phyloP scores from a whole-genome alignment of 2,797 vertebrate species.

The Antennarius maculatus region DNA sequence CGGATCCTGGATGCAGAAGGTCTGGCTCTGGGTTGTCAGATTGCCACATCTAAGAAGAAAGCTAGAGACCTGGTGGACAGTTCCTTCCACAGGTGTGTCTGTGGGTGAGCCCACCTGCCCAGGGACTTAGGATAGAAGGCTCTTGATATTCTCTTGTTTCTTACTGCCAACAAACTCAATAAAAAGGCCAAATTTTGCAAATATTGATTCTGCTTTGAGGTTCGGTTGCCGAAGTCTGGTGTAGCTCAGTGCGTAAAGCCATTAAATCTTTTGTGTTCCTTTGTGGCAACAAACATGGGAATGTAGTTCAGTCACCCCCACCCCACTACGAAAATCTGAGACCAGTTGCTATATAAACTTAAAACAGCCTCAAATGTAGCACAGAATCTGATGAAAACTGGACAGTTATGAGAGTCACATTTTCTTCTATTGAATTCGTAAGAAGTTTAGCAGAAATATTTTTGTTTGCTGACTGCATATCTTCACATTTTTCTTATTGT shows the following conservation, averaged over 20 bases:
- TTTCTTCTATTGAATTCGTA: too few species aligned
- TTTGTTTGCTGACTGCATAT: background rate
- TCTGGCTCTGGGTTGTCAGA: conserved; percentile 88
- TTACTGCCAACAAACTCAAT: background rate
- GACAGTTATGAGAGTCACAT: too few species aligned
- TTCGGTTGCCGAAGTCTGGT: background rate
- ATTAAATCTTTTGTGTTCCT: background rate
- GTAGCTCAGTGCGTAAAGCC: background rate
- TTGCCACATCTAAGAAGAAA: conserved; percentile 90
- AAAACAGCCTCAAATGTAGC: too few species aligned
- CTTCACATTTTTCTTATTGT: too few species aligned
- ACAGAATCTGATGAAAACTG: too few species aligned
- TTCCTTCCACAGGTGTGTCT: conserved; percentile 90
- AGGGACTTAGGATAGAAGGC: too few species aligned
- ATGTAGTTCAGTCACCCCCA: too few species aligned
- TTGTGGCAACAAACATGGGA: background rate
- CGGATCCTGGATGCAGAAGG: conserved; percentile 90
- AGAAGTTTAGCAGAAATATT: background rate
- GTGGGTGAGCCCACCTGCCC: background rate
- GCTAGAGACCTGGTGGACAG: conserved; percentile 87
- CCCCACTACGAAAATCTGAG: too few species aligned
- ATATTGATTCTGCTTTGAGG: background rate
- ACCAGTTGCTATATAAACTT: too few species aligned
- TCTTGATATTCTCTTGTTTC: too few species aligned
- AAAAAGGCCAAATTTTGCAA: background rate